phyloP scores from a whole-genome alignment of 2,888 invertebrate genomes.

The Drosophila greeni region DNA sequence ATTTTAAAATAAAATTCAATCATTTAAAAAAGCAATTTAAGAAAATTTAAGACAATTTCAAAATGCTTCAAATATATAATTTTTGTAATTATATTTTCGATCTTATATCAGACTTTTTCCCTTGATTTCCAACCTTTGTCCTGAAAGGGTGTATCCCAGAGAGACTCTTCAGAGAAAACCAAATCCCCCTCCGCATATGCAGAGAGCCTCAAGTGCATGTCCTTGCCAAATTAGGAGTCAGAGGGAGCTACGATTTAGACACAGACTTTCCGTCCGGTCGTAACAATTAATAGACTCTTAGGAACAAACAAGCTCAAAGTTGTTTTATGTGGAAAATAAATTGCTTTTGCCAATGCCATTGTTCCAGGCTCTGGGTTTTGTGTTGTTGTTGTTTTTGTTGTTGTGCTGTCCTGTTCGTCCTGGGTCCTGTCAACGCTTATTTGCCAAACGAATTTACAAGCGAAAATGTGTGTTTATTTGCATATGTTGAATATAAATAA shows the following conservation, averaged over 20 bases:
- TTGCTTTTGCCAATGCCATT: slow-evolving; percentile 30
- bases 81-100: neutral
- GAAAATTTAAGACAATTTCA: neutral
- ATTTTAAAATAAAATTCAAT: too few species aligned
- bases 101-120: neutral
- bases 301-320: slow-evolving; percentile 18
- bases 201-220: neutral
- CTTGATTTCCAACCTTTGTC: neutral
- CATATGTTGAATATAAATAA: slow-evolving; percentile 49
- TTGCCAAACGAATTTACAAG: slow-evolving; percentile 38
- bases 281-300: slow-evolving; percentile 39
- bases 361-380: slow-evolving; percentile 1
- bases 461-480: slow-evolving; percentile 40
- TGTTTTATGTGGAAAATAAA: slow-evolving; percentile 41
- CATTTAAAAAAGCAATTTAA: too few species aligned
- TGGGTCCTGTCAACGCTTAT: slow-evolving; percentile 28
- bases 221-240: slow-evolving; percentile 6
- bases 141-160: neutral
- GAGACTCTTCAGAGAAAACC: neutral
- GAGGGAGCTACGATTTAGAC: slow-evolving; percentile 7
- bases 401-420: neutral
- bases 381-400: neutral
- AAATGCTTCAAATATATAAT: neutral
- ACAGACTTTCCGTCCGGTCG: neutral
- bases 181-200: neutral